phyloP scores from a whole-genome alignment of 2,113 vertebrate genomes.

The Callipepla squamata region DNA sequence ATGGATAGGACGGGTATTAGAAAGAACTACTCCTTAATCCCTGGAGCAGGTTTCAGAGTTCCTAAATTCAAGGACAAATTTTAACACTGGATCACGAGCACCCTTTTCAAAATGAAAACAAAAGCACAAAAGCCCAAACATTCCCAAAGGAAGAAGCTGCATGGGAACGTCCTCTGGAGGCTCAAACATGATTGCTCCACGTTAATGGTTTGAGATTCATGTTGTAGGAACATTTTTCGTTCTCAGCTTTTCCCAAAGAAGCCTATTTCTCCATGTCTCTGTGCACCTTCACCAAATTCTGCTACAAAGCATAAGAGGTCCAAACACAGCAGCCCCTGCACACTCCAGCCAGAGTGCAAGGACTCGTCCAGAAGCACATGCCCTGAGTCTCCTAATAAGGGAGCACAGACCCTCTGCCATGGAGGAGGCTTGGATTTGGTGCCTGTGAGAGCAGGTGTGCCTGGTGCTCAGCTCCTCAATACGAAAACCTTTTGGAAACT shows the following conservation, averaged over 20 bases:
- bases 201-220: neutral
- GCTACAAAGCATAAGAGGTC: neutral
- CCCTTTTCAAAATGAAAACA: neutral
- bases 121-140: neutral
- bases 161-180: neutral
- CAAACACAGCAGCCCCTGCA: neutral
- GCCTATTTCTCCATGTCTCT: neutral
- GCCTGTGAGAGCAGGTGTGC: neutral
- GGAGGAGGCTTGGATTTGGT: neutral
- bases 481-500: neutral
- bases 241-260: neutral
- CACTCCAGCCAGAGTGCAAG: fast-evolving
- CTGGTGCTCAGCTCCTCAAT: neutral
- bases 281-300: neutral
- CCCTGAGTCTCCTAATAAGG: fast-evolving
- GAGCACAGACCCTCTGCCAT: neutral
- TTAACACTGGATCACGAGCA: neutral
- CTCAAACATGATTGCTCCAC: neutral
- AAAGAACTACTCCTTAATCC: neutral
- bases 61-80: neutral
- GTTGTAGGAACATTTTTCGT: neutral
- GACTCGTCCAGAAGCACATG: neutral
- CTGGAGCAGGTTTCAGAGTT: neutral
- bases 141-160: neutral
- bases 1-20: neutral